phyloP scores from a whole-genome alignment of 2,113 vertebrate genomes.

The Gallinago paraguaiae region DNA sequence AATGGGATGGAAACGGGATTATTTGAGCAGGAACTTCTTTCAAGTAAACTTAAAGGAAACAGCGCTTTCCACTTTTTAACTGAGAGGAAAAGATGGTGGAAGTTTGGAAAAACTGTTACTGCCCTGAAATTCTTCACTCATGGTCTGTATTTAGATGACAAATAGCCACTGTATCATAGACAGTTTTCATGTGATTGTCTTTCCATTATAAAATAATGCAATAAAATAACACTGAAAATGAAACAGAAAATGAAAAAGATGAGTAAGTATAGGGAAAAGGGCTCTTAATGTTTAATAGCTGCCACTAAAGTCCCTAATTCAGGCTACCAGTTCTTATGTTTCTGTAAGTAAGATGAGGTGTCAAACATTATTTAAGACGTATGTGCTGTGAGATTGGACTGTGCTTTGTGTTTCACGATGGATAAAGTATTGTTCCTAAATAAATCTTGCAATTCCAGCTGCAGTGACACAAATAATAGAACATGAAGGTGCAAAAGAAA shows the following conservation, averaged over 20 bases:
- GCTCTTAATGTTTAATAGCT: not conserved
- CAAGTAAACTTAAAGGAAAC: not conserved
- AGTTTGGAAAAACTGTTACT: not conserved
- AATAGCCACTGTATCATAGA: not conserved
- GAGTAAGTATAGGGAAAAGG: not conserved
- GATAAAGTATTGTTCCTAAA: slow-evolving; percentile 66
- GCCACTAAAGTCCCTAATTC: not conserved
- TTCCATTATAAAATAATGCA: slow-evolving; percentile 23
- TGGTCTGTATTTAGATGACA: not conserved
- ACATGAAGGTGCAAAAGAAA: slow-evolving; percentile 72
- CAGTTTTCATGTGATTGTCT: not conserved
- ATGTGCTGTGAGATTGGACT: slow-evolving; percentile 20
- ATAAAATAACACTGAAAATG: slow-evolving; percentile 41
- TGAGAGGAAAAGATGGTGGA: not conserved
- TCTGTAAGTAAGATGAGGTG: slow-evolving; percentile 35
- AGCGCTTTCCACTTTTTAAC: not conserved
- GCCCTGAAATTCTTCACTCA: not conserved
- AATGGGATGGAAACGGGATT: not conserved
- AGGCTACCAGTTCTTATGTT: not conserved
- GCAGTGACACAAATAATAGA: slow-evolving; percentile 82
- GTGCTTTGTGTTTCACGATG: slow-evolving; percentile 55
- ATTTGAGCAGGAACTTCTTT: not conserved
- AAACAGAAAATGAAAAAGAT: slow-evolving; percentile 27
- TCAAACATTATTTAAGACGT: slow-evolving; percentile 54
- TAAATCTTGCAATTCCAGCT: slow-evolving; percentile 68